These are phyloP conservation scores for Litoditis marina DNA, from an alignment of 2,888 invertebrate species.

Conservation along the genomic window DNA sequence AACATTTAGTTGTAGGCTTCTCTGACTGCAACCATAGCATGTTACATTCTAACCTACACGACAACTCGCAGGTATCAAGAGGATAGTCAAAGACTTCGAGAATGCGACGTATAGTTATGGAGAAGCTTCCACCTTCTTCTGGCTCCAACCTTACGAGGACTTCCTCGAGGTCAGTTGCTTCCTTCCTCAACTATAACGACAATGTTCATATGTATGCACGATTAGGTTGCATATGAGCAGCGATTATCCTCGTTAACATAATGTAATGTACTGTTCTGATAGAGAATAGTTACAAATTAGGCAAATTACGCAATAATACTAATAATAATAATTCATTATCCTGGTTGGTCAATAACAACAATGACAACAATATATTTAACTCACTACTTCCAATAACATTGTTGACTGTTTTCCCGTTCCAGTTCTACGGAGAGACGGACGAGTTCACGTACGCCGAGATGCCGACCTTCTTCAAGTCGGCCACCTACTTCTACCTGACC, in stretches of 20 bases:
- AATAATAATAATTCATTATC: too few relatives aligned
- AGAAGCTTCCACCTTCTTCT: slow-evolving; percentile 54
- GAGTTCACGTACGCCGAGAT: slow-evolving; percentile 53
- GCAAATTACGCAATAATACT: too few relatives aligned
- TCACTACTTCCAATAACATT: background rate
- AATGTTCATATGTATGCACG: too few relatives aligned
- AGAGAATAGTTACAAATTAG: too few relatives aligned
- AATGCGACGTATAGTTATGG: slow-evolving; percentile 50
- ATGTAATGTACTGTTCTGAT: too few relatives aligned
- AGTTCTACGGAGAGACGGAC: slow-evolving; percentile 45
- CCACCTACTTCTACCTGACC: slow-evolving; percentile 53
- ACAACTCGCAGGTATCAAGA: slow-evolving; percentile 37
- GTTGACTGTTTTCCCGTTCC: slow-evolving; percentile 21
- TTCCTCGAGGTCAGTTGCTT: slow-evolving; percentile 26
- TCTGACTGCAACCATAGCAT: background rate
- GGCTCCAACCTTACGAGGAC: slow-evolving; percentile 52
- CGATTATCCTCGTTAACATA: too few relatives aligned
- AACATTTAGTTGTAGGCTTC: background rate
- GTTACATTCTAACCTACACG: background rate
- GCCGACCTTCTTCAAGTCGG: slow-evolving; percentile 53
- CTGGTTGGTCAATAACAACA: background rate
- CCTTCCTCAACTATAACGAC: too few relatives aligned
- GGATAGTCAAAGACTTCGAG: slow-evolving; percentile 52
- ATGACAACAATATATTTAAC: background rate
- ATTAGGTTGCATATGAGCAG: too few relatives aligned